Percentiles rank a stretch among this genome's conserved stretches.
Conservation (phyloP, 2,888 invertebrate species). For the Polydrusus cervinus region DNA sequence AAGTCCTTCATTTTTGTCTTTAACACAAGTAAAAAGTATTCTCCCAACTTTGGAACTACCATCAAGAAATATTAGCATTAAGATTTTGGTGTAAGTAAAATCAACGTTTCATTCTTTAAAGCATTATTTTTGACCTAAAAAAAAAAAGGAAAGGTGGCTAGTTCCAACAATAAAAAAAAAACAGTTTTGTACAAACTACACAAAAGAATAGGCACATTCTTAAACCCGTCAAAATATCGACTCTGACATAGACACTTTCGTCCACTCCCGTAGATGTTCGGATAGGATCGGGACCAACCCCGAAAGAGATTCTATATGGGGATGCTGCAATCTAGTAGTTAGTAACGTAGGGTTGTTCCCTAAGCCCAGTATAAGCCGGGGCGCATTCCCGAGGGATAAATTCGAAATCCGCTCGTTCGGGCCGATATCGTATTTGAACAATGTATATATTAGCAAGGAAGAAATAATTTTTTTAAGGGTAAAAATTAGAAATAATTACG, state of each 20-base stretch:
- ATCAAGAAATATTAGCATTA: too few relatives aligned
- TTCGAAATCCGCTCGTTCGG: conserved; percentile 24
- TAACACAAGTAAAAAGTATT: too few relatives aligned
- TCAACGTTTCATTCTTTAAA: too few relatives aligned
- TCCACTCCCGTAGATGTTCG: conserved; percentile 28
- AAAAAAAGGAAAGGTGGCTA: too few relatives aligned
- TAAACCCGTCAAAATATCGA: conserved; percentile 53
- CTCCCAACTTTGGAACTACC: too few relatives aligned
- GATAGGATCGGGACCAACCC: conserved; percentile 51
- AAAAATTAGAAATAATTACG: not conserved
- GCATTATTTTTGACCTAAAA: too few relatives aligned
- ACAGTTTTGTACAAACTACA: too few relatives aligned
- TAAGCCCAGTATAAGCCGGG: not conserved
- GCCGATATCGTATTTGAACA: conserved; percentile 12
- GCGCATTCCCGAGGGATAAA: not conserved
- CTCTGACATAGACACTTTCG: conserved; percentile 48
- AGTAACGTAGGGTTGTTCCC: conserved; percentile 56
- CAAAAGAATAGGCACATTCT: conserved; percentile 14
- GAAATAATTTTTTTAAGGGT: not conserved
- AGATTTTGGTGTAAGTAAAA: too few relatives aligned
- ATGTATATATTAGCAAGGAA: conserved; percentile 5
- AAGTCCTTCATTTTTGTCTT: too few relatives aligned
- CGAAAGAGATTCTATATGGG: conserved; percentile 48
- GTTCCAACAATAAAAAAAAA: too few relatives aligned
- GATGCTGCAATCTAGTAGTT: conserved; percentile 56